Percentiles rank a stretch among this genome's conserved stretches.
These are phyloP conservation scores for Emberiza fucata DNA, from an alignment of 2,113 vertebrate genomes.

Conservation along the genomic window DNA sequence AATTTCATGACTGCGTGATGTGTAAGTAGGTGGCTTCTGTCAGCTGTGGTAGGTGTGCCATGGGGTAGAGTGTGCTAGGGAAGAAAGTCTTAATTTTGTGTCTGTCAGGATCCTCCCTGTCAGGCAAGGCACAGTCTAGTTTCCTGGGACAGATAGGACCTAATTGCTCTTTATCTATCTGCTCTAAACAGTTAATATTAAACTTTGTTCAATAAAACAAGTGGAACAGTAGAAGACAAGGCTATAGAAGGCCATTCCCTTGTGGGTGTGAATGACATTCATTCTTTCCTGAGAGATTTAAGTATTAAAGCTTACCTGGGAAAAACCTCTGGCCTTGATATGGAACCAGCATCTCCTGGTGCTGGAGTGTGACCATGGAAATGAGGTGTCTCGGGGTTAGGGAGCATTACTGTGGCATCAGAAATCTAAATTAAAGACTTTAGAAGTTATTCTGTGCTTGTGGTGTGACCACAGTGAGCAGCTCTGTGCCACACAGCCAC, in stretches of 20 bases:
- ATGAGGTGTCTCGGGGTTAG: fast-evolving
- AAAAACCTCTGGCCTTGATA: background rate
- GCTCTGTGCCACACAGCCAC: fast-evolving
- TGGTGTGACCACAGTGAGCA: background rate
- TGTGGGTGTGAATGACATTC: background rate
- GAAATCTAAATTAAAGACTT: background rate
- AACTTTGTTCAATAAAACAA: background rate
- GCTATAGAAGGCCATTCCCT: background rate
- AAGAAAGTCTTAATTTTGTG: background rate
- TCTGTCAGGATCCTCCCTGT: background rate
- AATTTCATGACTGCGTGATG: background rate
- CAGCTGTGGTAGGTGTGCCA: background rate
- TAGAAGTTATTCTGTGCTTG: background rate
- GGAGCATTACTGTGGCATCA: background rate
- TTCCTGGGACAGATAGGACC: background rate
- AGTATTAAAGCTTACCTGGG: background rate
- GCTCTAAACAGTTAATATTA: background rate
- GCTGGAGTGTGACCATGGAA: background rate
- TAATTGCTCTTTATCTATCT: background rate
- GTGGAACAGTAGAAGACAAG: background rate
- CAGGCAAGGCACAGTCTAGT: background rate
- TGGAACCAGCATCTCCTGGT: background rate
- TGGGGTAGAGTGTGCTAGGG: background rate
- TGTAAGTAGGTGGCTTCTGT: background rate
- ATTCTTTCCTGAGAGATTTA: background rate